These are phyloP conservation scores for Orientallactaga sibirica DNA, from an alignment of 2,797 vertebrate genomes.

Conservation along the genomic window DNA sequence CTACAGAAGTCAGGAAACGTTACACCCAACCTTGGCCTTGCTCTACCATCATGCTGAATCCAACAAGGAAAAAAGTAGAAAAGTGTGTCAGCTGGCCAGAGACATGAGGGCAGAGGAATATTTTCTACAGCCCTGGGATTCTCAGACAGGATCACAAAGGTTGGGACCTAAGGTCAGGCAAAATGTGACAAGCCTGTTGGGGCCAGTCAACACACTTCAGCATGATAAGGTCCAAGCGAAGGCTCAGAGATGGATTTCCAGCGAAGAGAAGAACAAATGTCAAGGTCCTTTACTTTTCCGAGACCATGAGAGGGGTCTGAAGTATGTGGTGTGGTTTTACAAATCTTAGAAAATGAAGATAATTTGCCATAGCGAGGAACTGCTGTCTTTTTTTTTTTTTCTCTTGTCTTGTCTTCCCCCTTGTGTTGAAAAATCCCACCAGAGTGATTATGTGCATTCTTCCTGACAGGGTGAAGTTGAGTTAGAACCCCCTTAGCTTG, in stretches of 20 bases:
- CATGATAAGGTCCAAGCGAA: not conserved
- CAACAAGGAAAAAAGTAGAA: not conserved
- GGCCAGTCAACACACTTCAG: not conserved
- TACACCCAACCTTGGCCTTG: not conserved
- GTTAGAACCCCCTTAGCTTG: not conserved
- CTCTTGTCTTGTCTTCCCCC: not conserved
- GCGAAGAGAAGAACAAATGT: not conserved
- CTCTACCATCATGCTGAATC: conserved; percentile 5
- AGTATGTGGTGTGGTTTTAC: not conserved
- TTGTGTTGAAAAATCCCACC: not conserved
- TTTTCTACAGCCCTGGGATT: not conserved
- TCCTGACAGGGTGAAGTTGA: not conserved
- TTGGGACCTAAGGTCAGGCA: not conserved
- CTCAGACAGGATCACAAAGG: not conserved
- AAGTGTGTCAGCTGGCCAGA: not conserved
- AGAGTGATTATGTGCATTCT: not conserved
- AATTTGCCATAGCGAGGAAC: not conserved
- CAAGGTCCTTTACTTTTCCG: not conserved
- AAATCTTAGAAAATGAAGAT: not conserved
- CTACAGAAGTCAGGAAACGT: not conserved
- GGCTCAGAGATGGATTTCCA: not conserved
- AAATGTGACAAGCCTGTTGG: not conserved
- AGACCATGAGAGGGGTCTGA: not conserved
- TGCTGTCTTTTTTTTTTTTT: not conserved
- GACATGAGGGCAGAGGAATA: not conserved